These are phyloP conservation scores for Ecdyonurus torrentis DNA, from an alignment of 2,888 invertebrate genomes.

Conservation along the genomic window DNA sequence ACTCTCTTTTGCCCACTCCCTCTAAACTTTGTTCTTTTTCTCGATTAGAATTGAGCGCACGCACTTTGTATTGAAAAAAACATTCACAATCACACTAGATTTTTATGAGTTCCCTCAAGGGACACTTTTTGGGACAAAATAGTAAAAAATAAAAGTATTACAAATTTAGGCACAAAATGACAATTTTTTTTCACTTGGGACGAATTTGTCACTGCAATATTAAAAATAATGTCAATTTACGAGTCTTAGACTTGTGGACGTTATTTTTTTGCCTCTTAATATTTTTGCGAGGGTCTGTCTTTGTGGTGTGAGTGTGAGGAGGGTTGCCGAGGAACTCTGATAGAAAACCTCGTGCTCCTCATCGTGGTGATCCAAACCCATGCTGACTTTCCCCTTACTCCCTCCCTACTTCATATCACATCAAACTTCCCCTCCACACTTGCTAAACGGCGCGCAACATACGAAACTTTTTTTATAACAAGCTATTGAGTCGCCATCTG, in stretches of 20 bases:
- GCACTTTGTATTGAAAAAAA: too few relatives aligned
- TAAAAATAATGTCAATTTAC: too few relatives aligned
- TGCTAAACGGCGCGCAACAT: constrained; percentile 1
- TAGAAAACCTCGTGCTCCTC: constrained; percentile 23
- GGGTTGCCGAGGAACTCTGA: constrained; percentile 35
- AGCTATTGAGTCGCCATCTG: constrained; percentile 9
- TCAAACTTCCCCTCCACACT: constrained; percentile 10
- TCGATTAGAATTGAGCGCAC: neutral
- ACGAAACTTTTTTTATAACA: neutral
- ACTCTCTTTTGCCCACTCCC: neutral
- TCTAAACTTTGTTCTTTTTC: neutral
- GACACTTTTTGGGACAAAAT: too few relatives aligned
- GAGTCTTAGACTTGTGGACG: too few relatives aligned
- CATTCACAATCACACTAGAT: too few relatives aligned
- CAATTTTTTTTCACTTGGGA: neutral
- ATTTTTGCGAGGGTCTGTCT: too few relatives aligned
- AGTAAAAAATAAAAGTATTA: too few relatives aligned
- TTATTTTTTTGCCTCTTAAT: too few relatives aligned
- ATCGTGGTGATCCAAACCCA: constrained; percentile 19
- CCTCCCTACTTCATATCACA: constrained; percentile 9
- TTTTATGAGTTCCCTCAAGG: too few relatives aligned
- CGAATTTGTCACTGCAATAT: too few relatives aligned
- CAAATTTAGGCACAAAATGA: too few relatives aligned
- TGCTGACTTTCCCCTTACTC: constrained; percentile 14
- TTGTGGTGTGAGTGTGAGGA: neutral